These are phyloP conservation scores for Anas bahamensis DNA, from an alignment of 2,797 vertebrate species.

Conservation along the genomic window DNA sequence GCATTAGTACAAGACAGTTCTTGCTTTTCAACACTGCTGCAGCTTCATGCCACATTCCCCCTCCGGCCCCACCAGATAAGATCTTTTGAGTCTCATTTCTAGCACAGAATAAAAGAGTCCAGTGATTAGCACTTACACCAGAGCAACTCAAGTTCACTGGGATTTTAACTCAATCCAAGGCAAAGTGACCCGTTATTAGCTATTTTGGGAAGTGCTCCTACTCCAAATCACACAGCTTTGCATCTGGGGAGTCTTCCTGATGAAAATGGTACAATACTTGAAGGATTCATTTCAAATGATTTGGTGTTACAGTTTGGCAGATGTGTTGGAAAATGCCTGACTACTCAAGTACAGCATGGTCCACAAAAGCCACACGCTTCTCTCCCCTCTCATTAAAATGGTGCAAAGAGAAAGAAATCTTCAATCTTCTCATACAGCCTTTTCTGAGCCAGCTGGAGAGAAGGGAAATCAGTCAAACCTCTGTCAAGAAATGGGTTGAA, in stretches of 20 bases:
- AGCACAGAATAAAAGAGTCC: background rate
- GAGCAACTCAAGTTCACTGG: background rate
- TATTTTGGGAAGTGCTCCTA: background rate
- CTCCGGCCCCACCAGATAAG: no score
- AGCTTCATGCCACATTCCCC: background rate
- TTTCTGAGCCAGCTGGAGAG: background rate
- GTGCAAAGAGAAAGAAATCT: background rate
- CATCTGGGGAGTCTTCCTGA: background rate
- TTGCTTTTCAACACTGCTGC: background rate
- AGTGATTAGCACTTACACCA: background rate
- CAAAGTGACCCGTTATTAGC: background rate
- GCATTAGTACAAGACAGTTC: background rate
- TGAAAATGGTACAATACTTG: background rate
- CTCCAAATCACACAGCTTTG: background rate
- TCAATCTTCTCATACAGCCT: background rate
- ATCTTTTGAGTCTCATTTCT: no score
- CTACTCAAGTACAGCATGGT: background rate
- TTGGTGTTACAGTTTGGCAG: background rate
- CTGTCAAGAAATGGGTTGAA: background rate
- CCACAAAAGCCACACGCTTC: fast-evolving
- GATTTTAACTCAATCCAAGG: background rate
- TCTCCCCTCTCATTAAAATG: background rate
- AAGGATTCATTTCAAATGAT: background rate
- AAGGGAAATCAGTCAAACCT: background rate
- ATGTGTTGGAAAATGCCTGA: background rate